Evolutionary conservation across 2,888 invertebrate genomes (phyloP), one percentile per base, ranked within the genome.

Genomic region (Patella caerulea): DNA sequence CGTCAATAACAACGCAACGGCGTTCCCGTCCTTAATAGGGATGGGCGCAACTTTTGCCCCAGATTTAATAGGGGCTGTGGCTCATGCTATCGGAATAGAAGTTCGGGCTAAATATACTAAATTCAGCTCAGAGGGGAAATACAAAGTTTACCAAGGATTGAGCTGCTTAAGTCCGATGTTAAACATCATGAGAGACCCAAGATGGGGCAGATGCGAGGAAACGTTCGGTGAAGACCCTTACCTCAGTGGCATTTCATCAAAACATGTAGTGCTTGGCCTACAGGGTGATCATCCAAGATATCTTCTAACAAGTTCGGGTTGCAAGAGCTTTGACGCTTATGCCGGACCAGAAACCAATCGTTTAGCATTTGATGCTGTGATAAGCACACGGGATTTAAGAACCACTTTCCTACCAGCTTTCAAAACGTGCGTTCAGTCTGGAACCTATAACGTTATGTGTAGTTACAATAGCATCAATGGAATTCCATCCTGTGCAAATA

Each of bases 151-250:
- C 73, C 85, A 55, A 5, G 86, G 86, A 15, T 75, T 87, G 3
- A 85, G 82, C 65, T 86, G 86, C 74, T 85, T 86, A 75, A 80
- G 80, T 71, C 86, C 86, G 15, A 86, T 87, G 56, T 79, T 86
- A 69, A 87, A 86, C 80, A 86, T 86, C 52, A 82, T 84, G 83
- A 75, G 86, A 29, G 86, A 86, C 77, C 86, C 86, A 7, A 75
- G 87, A 45, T 86, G 86, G 86, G 86, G 86, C 7, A 70, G 86
- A 19, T 65, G 65, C 24, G 65, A 89, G 89, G 90, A 90, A 77
- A 90, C 90, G 3, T 90, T 89, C 77, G 89, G 90, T 17, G 90
- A 90, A 76, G 89, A 90, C 76, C 90, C 90, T 0, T 89, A 82
- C 78, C 79, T 90, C 52, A 85, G 84, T 53, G 89, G 89, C 17